These are phyloP conservation scores for Umimayanthus kanabou DNA, from an alignment of 92 coral and sea anemone genomes.

Conservation along the genomic window DNA sequence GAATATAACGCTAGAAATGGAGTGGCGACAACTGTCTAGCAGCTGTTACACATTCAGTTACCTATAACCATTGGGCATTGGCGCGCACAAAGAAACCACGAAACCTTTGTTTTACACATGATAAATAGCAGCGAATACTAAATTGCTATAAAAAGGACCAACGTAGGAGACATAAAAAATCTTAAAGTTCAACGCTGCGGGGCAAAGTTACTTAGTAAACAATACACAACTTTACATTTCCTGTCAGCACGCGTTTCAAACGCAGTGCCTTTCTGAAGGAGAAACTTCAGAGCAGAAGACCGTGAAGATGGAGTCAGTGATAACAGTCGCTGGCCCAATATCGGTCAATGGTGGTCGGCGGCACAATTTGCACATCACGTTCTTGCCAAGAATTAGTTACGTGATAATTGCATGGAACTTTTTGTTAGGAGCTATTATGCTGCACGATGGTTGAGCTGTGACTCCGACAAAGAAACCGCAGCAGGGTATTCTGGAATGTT, in stretches of 20 bases:
- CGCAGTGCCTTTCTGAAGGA: not conserved
- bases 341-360: conserved; percentile 6
- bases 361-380: not conserved
- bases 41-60: not conserved
- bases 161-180: not conserved
- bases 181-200: conserved; percentile 2
- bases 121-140: not conserved
- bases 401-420: conserved; percentile 2
- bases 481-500: conserved; percentile 2
- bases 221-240: conserved; percentile 16
- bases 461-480: conserved; percentile 20
- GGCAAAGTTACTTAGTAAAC: conserved; percentile 21
- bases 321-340: conserved; percentile 14
- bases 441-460: not conserved
- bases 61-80: not conserved
- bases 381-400: not conserved
- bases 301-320: conserved; percentile 16
- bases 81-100: not conserved
- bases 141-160: not conserved
- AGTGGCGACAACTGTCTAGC: conserved; percentile 24
- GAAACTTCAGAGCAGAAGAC: conserved; percentile 1
- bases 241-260: not conserved
- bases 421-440: not conserved
- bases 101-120: conserved; percentile 10
- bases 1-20: not conserved